Base-by-base conservation (phyloP, 2,113 vertebrate genomes). In the Burhinus oedicnemus region DNA sequence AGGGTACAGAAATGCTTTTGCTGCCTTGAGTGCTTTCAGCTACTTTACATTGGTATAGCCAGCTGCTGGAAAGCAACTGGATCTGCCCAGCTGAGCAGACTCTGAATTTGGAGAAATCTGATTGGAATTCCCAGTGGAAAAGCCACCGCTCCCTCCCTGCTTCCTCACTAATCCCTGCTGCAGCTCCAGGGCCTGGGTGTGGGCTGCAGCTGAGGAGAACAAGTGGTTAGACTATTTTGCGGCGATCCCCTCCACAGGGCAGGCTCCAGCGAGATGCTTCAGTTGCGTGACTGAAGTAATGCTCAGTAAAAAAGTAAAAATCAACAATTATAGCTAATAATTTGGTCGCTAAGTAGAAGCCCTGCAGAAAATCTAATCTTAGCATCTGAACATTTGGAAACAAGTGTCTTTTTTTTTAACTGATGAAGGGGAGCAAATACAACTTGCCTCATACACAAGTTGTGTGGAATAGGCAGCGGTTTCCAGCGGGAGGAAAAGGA, bases 31-130 rank as follows among this genome's bases (percentile, higher is more conserved):
- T 90, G 68, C 70, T 91, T 94, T 88, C 60, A 69, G 38, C 58
- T 80, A 55, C 27, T 86, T 80, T 61, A 42, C 26, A 3, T 3
- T 62, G 71, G 22, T 86, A 32, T 19, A 86, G 60, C 45, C 93
- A 95, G 71, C 87, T 94, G 82, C 79, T 86, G 64, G 75, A 66
- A 77, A 60, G 90, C 88, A 96, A 74, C 55, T 92, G 85, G 51
- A 68, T 88, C 90, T 92, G 71, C 64, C 75, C 38, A 55, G 64
- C 60, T 88, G 87, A 85, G 30, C 49, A 61, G 54, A 38, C 44
- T 84, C 72, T 0, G 2, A 79, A 51, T 93, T 80, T 76, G 58
- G 60, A 90, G 68, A 92, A 94, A 81, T 88, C 64, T 88, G 36
- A 40, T 62, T 88, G 76, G 82, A 90, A 94, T 85, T 78, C 83